Percentiles rank a stretch among this genome's conserved stretches.
phyloP scores from a whole-genome alignment of 2,888 invertebrate species.

The Netelia fuscicornis region DNA sequence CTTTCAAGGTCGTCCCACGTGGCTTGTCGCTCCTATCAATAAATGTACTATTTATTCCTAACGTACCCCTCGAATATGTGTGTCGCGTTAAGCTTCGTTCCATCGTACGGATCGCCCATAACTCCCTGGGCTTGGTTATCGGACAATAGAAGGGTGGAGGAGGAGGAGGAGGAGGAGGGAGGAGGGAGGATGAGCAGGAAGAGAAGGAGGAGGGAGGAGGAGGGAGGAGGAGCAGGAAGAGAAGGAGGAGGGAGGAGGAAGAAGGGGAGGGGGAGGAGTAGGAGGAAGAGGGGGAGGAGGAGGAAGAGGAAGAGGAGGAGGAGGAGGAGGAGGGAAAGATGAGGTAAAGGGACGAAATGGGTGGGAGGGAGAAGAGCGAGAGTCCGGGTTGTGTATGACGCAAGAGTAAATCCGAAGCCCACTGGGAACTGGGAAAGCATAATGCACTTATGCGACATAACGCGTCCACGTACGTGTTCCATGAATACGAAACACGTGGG shows the following conservation, averaged over 20 bases:
- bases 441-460: conserved; percentile 73
- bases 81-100: conserved; percentile 68
- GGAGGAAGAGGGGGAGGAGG: neutral
- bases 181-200: too few relatives aligned
- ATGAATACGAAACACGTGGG: too few relatives aligned
- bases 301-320: neutral
- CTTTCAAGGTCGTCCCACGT: conserved; percentile 1
- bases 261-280: too few relatives aligned
- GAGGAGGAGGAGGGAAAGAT: neutral
- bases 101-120: conserved; percentile 26
- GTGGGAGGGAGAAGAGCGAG: neutral
- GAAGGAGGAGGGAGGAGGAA: too few relatives aligned
- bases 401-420: conserved; percentile 78
- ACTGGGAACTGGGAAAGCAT: conserved; percentile 67
- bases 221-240: too few relatives aligned
- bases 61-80: conserved; percentile 13
- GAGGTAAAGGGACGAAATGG: conserved; percentile 27
- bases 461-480: neutral
- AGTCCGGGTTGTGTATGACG: conserved; percentile 66
- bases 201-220: too few relatives aligned
- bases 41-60: conserved; percentile 11
- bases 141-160: conserved; percentile 23
- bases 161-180: neutral
- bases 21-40: conserved; percentile 5
- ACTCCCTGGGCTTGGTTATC: conserved; percentile 14